phyloP scores from a whole-genome alignment of 1,140 invertebrate species.

The Neomicropteryx cornuta region DNA sequence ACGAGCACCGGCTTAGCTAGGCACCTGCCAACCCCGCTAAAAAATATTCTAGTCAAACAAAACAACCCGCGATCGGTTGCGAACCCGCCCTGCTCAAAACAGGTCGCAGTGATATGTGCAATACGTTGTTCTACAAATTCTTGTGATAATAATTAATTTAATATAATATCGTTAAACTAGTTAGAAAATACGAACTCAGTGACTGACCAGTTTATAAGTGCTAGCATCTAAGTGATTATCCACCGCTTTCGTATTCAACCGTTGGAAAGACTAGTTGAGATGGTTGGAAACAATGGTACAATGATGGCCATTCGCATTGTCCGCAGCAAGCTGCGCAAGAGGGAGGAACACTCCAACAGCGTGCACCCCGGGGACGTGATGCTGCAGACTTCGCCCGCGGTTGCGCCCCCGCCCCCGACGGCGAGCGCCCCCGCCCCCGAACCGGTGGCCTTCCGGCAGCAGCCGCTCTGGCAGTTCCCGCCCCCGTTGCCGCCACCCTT shows the following conservation, averaged over 20 bases:
- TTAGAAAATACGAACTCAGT: no score
- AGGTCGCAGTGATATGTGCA: constrained; percentile 38
- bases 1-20: constrained; percentile 45
- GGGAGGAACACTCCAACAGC: constrained; percentile 59
- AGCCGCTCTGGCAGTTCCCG: constrained; percentile 67
- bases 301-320: constrained; percentile 78
- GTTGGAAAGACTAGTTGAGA: no score
- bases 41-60: constrained; percentile 37
- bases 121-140: constrained; percentile 35
- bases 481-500: constrained; percentile 60
- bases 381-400: constrained; percentile 43
- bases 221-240: no score
- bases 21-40: constrained; percentile 40
- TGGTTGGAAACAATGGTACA: constrained; percentile 71
- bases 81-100: neutral
- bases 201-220: no score
- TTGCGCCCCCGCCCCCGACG: constrained; percentile 19
- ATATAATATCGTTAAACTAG: no score
- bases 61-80: neutral
- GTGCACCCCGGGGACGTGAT: constrained; percentile 53
- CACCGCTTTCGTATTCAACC: no score
- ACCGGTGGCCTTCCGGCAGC: constrained; percentile 47
- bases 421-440: constrained; percentile 19
- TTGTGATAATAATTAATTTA: constrained; percentile 41
- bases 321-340: constrained; percentile 74